Evolutionary conservation across 2,888 invertebrate genomes (phyloP).

Genomic region (Polylopha cassiicola): DNA sequence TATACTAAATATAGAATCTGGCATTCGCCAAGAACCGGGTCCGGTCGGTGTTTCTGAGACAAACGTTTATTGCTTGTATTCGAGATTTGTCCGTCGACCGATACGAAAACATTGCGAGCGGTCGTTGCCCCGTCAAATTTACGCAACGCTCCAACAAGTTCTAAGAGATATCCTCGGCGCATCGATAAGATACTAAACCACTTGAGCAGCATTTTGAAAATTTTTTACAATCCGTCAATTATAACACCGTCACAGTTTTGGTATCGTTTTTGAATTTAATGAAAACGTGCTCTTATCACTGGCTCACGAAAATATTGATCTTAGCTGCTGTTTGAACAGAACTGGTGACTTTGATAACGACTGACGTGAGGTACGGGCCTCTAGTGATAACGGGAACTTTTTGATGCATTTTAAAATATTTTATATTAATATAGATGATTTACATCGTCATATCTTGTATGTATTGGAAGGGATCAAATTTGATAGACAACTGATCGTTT

Average conservation of each 20-base stretch:
- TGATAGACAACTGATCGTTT: slow-evolving; percentile 1
- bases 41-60: slow-evolving; percentile 33
- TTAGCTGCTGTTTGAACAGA: slow-evolving; percentile 36
- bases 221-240: neutral
- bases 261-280: slow-evolving; percentile 10
- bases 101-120: slow-evolving; percentile 42
- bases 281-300: slow-evolving; percentile 17
- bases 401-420: neutral
- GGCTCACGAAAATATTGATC: slow-evolving; percentile 44
- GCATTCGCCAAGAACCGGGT: slow-evolving; percentile 34
- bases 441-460: no score
- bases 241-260: slow-evolving; percentile 3
- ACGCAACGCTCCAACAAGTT: slow-evolving; percentile 34
- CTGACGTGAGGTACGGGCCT: slow-evolving; percentile 16
- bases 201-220: no score
- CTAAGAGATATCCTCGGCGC: no score
- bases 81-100: slow-evolving; percentile 41
- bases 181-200: no score
- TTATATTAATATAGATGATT: no score
- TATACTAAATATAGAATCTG: slow-evolving; percentile 49
- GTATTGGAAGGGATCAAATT: no score
- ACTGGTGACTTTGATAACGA: slow-evolving; percentile 29
- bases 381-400: slow-evolving; percentile 14
- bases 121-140: slow-evolving; percentile 49
- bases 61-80: slow-evolving; percentile 47